A percentile compares a stretch with the other conserved stretches of the same genome.
phyloP scores from a whole-genome alignment of 2,113 vertebrate genomes.

The Acrocephalus kingi region DNA sequence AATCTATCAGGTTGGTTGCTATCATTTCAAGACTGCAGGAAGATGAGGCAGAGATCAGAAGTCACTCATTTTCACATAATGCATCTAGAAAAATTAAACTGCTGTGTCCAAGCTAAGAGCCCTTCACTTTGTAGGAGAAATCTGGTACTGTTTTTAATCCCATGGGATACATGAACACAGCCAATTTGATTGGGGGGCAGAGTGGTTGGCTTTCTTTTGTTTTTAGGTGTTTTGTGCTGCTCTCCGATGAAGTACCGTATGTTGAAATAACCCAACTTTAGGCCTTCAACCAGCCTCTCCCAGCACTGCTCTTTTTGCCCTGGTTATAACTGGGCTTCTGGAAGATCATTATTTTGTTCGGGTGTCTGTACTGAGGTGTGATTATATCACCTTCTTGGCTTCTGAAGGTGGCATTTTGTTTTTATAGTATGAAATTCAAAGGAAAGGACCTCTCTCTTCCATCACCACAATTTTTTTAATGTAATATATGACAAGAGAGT shows the following conservation, averaged over 20 bases:
- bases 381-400: neutral
- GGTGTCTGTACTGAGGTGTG: neutral
- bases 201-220: neutral
- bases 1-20: neutral
- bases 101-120: neutral
- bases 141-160: neutral
- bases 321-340: neutral
- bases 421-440: neutral
- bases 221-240: neutral
- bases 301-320: neutral
- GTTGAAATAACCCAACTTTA: neutral
- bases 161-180: neutral
- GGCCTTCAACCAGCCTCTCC: neutral
- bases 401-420: neutral
- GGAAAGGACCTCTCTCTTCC: neutral
- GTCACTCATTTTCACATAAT: neutral
- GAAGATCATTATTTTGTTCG: neutral
- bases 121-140: neutral
- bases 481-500: neutral
- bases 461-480: neutral
- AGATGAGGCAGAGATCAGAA: neutral
- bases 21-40: neutral
- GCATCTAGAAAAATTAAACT: neutral
- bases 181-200: rapidly evolving
- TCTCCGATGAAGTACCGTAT: neutral